Base-by-base conservation (phyloP, 2,113 vertebrate genomes). In the Falcunculus frontatus region DNA sequence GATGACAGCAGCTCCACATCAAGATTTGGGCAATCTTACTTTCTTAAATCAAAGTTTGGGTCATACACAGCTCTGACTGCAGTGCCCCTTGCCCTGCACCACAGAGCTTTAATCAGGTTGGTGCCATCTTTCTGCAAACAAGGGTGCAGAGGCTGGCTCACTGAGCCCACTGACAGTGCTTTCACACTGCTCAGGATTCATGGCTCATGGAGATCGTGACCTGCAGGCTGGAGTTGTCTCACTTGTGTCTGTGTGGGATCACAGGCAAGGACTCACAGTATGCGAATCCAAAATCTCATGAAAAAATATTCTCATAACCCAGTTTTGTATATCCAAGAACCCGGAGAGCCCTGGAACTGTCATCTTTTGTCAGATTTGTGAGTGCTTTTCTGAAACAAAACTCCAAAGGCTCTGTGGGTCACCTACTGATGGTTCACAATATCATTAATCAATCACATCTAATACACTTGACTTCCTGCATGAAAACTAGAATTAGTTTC, bases 101-200 rank as follows among this genome's bases (percentile, higher is more conserved):
- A 57, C 17, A n/a, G 12, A 27, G 41, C 32, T 80, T 60, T 59
- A 30, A n/a, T 12, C 18, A 14, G 35, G 21, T 4, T 44, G 32
- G 30, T 47, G 26, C 15, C 25, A 21, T 1, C 20, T 15, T 7
- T 37, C 11, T 14, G n/a, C 59, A 59, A 44, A 77, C 0, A 53
- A 27, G 3, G 26, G 15, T 44, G 33, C 46, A 75, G 27, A 37
- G 52, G 39, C 42, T 93, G 69, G 46, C 30, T 72, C 41, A 11
- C 53, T 11, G 22, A 29, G 68, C 26, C 11, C 59, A n/a, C 18
- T 2, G 8, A 16, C 1, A 7, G 13, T 0, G 5, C 47, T 50
- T 2, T 27, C 16, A 3, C 30, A 4, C 37, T 27, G 20, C 63
- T 47, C 8, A 1, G 35, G 26, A 50, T 42, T 13, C 39, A 20